Conservation (phyloP, 2,797 vertebrate species). For the Alcedo quadribrachys region DNA sequence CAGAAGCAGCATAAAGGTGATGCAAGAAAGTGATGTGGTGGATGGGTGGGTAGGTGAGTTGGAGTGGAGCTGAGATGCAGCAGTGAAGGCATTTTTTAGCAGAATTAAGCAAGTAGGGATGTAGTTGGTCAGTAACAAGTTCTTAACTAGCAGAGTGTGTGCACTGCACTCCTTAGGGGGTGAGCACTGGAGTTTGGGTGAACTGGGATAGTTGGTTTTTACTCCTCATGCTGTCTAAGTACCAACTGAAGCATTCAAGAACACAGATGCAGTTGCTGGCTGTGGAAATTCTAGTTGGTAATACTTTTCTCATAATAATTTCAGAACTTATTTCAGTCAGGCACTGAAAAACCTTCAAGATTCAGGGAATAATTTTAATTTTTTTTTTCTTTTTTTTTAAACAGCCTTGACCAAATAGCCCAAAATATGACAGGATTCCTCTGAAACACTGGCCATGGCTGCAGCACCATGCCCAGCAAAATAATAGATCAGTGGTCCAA, state of each 20-base stretch:
- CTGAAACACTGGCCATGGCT: not conserved
- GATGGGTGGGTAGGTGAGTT: not conserved
- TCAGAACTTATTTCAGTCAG: not conserved
- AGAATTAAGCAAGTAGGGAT: not conserved
- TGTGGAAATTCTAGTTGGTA: not conserved
- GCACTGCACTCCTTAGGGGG: not conserved
- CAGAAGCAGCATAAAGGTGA: not conserved
- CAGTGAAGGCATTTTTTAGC: not conserved
- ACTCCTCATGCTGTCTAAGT: not conserved
- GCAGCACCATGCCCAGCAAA: not conserved
- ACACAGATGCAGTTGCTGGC: conserved; percentile 20
- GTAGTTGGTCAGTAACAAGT: not conserved
- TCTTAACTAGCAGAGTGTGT: not conserved
- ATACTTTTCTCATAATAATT: not conserved
- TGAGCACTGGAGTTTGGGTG: not conserved
- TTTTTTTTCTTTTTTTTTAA: not conserved
- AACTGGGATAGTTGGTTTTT: not conserved
- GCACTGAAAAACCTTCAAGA: not conserved
- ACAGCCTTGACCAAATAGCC: not conserved
- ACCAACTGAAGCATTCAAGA: not conserved
- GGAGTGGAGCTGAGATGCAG: not conserved
- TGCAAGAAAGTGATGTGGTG: not conserved
- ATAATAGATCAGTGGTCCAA: conserved; percentile 22
- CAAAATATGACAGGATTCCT: not conserved
- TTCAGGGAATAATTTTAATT: not conserved